phyloP scores from a whole-genome alignment of 2,113 vertebrate genomes.

The Notothenia coriiceps region DNA sequence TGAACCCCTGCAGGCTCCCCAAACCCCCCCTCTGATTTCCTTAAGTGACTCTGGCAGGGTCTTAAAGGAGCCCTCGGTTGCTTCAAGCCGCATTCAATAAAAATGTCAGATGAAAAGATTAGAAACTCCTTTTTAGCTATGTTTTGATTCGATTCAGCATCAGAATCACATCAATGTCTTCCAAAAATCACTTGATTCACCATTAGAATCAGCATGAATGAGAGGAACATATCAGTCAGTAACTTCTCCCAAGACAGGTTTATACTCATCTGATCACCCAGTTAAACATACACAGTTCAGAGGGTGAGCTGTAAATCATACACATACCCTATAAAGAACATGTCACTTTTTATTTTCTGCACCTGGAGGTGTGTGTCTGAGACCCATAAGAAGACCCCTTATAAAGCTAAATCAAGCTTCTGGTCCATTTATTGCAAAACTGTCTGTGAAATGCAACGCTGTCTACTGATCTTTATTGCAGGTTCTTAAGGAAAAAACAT shows the following conservation, averaged over 20 bases:
- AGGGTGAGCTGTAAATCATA: background rate
- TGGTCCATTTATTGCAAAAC: slow-evolving; percentile 65
- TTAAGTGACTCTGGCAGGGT: slow-evolving; percentile 81
- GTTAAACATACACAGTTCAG: slow-evolving; percentile 46
- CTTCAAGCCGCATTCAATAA: slow-evolving; percentile 81
- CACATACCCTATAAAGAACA: background rate
- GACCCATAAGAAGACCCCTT: slow-evolving; percentile 49
- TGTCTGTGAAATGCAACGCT: slow-evolving; percentile 57
- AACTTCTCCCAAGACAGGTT: slow-evolving; percentile 50
- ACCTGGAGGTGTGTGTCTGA: slow-evolving; percentile 44
- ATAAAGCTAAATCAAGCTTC: slow-evolving; percentile 46
- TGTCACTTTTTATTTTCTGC: slow-evolving; percentile 31
- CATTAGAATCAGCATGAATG: slow-evolving; percentile 25
- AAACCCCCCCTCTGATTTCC: slow-evolving; percentile 79
- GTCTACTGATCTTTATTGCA: slow-evolving; percentile 65
- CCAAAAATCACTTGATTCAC: slow-evolving; percentile 57
- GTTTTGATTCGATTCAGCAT: slow-evolving; percentile 65
- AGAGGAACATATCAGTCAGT: slow-evolving; percentile 31
- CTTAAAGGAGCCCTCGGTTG: slow-evolving; percentile 71
- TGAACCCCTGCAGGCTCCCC: slow-evolving; percentile 81
- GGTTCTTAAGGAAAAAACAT: slow-evolving; percentile 51
- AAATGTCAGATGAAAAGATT: slow-evolving; percentile 83
- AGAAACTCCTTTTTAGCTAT: slow-evolving; percentile 63
- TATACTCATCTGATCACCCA: slow-evolving; percentile 50
- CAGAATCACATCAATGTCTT: slow-evolving; percentile 39